Evolutionary conservation across 2,113 vertebrate genomes (phyloP).

Genomic region (Pipa parva): DNA sequence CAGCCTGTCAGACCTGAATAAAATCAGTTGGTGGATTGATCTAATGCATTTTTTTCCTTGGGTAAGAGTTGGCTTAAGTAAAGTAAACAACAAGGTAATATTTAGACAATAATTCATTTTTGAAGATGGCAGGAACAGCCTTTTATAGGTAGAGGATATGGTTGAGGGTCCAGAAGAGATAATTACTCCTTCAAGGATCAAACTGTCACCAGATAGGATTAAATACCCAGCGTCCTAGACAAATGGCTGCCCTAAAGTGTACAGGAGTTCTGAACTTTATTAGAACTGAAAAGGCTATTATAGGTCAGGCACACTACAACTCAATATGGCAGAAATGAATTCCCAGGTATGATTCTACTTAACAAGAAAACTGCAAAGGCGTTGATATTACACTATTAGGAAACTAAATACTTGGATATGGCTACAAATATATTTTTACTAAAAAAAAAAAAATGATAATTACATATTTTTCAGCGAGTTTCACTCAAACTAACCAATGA

Average conservation of each 20-base stretch:
- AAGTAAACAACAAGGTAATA: conserved; percentile 27
- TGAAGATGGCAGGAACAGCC: conserved; percentile 31
- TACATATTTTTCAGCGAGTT: too few relatives aligned
- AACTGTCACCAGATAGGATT: conserved; percentile 24
- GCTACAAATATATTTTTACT: too few relatives aligned
- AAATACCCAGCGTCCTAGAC: conserved; percentile 21
- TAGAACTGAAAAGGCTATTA: conserved; percentile 3
- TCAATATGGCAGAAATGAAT: too few relatives aligned
- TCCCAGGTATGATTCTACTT: too few relatives aligned
- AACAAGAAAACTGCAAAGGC: too few relatives aligned
- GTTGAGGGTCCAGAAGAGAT: conserved; percentile 36
- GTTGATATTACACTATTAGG: too few relatives aligned
- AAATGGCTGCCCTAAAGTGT: conserved; percentile 22
- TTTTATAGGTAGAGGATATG: conserved; percentile 34
- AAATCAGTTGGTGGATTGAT: neutral
- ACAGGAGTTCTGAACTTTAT: conserved; percentile 15
- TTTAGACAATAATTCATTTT: conserved; percentile 40
- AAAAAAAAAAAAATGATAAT: too few relatives aligned
- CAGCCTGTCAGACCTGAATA: neutral
- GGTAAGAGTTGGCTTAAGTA: neutral
- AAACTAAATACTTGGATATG: too few relatives aligned
- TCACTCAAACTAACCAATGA: too few relatives aligned
- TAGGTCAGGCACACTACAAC: too few relatives aligned
- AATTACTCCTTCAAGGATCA: conserved; percentile 38
- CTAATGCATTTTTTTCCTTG: neutral